Base-by-base conservation (phyloP, 64 coral and sea anemone species). In the Dendrophyllia cribrosa region DNA sequence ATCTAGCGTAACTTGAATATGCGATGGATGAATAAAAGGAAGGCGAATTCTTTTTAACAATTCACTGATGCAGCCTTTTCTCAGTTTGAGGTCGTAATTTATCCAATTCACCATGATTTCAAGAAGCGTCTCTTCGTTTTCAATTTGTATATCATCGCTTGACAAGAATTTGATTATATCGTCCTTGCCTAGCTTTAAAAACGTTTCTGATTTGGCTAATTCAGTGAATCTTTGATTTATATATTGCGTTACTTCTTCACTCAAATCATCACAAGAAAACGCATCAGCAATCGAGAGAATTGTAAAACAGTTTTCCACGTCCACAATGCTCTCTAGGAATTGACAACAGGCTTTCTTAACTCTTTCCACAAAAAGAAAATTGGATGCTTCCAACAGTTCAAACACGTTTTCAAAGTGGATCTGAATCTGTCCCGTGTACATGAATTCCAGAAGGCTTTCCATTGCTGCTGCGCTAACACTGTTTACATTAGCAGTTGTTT, bases 341-440 rank as follows among this genome's bases (percentile, higher is more conserved):
- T 91, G 69, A 59, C 91, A 94, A 69, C 95, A 97, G 34, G 88
- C 75, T 19, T 65, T 59, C 44, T 90, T 93, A 10, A 97, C 58
- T 73, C 82, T 66, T 19, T 22, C 76, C 5, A 97, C 74, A 4
- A 94, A 81, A 82, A 97, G 74, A 91, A 94, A 97, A 89, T 83
- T 97, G 22, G 95, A 97, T 14, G 95, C 95, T 82, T 91, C 74
- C 8, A 97, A 79, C 78, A 97, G 77, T 63, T 87, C 91, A 24
- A 83, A 59, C 0, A 94, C 91, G 74, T 97, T 97, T 74, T 80
- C 75, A 59, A 87, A 26, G 19, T 93, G 61, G n/a, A 97, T 86
- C 13, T 88, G 58, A 19, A 97, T 66, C 20, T 76, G 55, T 22
- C 92, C 92, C 6, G 91, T 97, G 95, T 97, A 97, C 63, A 97